phyloP scores from a whole-genome alignment of 2,113 vertebrate genomes.

The Bambusicola thoracicus region DNA sequence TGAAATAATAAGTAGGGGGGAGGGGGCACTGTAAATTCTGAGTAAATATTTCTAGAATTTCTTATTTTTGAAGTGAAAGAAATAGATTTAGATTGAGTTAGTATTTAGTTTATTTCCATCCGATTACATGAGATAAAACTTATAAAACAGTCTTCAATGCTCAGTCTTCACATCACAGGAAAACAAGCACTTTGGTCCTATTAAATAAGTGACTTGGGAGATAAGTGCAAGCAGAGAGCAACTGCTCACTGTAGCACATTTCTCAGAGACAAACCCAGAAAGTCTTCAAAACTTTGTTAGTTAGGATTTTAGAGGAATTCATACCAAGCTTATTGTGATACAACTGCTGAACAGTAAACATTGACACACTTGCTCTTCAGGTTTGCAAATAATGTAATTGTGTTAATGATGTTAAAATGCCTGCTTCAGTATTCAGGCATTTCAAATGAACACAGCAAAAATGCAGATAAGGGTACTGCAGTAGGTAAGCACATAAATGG shows the following conservation, averaged over 20 bases:
- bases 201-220: constrained; percentile 1
- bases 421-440: neutral
- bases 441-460: neutral
- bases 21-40: neutral
- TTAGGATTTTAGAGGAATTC: neutral
- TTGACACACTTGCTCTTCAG: neutral
- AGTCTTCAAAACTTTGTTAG: neutral
- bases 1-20: neutral
- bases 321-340: neutral
- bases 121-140: neutral
- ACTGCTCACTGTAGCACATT: neutral
- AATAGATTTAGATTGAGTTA: neutral
- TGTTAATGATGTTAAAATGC: neutral
- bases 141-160: neutral
- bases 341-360: neutral
- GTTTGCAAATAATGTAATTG: neutral
- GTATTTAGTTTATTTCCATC: constrained; percentile 8
- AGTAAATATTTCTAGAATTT: neutral
- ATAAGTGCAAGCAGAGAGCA: neutral
- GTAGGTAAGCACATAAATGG: neutral
- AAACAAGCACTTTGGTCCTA: constrained; percentile 1
- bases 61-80: constrained; percentile 1
- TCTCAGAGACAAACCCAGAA: neutral
- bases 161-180: neutral
- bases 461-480: neutral